phyloP scores from a whole-genome alignment of 2,113 vertebrate genomes.

The Uropsilus gracilis region DNA sequence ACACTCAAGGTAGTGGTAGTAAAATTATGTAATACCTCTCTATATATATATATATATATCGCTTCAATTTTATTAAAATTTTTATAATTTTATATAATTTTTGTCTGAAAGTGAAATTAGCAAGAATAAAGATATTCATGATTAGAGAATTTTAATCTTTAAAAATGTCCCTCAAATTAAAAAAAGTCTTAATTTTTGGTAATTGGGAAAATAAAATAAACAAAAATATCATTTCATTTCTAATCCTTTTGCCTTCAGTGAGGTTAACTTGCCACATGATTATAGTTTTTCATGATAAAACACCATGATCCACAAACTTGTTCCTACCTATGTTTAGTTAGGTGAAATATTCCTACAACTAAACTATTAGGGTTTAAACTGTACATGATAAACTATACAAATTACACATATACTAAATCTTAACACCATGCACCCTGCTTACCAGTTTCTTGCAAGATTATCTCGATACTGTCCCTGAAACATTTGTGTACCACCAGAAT shows the following conservation, averaged over 20 bases:
- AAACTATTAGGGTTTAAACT: neutral
- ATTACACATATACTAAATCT: neutral
- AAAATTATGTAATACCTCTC: neutral
- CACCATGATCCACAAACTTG: neutral
- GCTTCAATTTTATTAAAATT: conserved; percentile 36
- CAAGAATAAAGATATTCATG: neutral
- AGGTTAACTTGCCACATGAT: neutral
- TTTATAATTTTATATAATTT: neutral
- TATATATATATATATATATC: neutral
- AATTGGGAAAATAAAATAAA: neutral
- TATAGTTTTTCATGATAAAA: conserved; percentile 21
- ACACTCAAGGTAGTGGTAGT: neutral
- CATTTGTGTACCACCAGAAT: neutral
- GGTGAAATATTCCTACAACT: neutral
- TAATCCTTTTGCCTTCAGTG: neutral
- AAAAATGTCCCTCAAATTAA: neutral
- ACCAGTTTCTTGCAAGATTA: neutral
- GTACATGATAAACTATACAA: no score
- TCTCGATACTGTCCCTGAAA: neutral
- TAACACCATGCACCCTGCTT: neutral
- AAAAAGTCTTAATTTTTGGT: neutral
- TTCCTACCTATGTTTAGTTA: conserved; percentile 5
- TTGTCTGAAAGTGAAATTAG: conserved; percentile 39
- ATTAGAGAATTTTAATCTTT: neutral
- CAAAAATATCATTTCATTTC: neutral